These are phyloP conservation scores for Patella ulyssiponensis DNA, from an alignment of 2,888 invertebrate species.

Conservation along the genomic window DNA sequence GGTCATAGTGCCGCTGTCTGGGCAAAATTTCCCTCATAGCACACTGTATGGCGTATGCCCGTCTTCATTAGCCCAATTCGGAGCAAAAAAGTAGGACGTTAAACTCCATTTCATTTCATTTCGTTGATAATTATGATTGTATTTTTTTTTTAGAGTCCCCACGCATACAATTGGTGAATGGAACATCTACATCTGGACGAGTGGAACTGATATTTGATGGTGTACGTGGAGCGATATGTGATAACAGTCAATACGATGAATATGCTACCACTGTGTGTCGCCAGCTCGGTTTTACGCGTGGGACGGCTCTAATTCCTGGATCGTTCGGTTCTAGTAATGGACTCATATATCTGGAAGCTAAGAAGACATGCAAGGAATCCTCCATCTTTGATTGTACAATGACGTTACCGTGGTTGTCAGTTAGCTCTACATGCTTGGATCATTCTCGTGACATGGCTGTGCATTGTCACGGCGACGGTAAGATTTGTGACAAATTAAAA, in stretches of 20 bases:
- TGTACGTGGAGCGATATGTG: conserved; percentile 56
- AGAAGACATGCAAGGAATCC: conserved; percentile 48
- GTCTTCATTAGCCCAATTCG: no score
- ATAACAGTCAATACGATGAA: conserved; percentile 73
- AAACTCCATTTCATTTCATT: no score
- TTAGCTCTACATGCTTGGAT: conserved; percentile 39
- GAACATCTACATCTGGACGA: conserved; percentile 44
- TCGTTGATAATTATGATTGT: no score
- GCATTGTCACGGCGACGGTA: conserved; percentile 52
- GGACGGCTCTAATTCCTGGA: conserved; percentile 38
- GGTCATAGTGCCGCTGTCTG: no score
- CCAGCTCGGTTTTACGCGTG: conserved; percentile 53
- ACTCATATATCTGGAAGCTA: conserved; percentile 50
- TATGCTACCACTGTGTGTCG: conserved; percentile 78
- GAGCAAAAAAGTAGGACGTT: no score
- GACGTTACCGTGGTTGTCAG: conserved; percentile 46
- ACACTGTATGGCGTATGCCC: no score
- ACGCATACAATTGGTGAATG: neutral
- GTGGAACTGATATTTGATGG: conserved; percentile 54
- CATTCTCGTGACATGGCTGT: conserved; percentile 54
- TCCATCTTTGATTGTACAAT: conserved; percentile 49
- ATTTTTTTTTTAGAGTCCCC: no score
- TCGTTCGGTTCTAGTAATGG: conserved; percentile 51
- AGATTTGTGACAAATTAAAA: neutral
- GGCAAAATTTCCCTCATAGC: no score